Percentiles rank a stretch among this genome's conserved stretches.
phyloP scores from a whole-genome alignment of 2,113 vertebrate species.

The Hirundichthys speculiger region DNA sequence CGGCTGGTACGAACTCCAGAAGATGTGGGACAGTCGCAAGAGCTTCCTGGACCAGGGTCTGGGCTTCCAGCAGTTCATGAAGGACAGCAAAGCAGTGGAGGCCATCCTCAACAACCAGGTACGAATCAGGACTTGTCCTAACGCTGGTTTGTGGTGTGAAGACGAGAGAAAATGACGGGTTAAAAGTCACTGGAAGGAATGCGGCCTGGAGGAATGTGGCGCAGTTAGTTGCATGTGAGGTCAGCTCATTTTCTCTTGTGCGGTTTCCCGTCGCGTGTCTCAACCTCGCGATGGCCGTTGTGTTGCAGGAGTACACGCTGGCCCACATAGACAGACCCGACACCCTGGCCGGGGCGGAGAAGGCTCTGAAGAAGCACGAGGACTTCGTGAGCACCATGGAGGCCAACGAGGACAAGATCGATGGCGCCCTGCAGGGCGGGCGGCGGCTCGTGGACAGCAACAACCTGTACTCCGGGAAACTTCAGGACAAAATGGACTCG shows the following conservation, averaged over 20 bases:
- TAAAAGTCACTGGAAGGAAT: slow-evolving; percentile 14
- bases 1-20: slow-evolving; percentile 88
- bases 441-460: slow-evolving; percentile 83
- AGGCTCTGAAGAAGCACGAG: slow-evolving; percentile 89
- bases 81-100: slow-evolving; percentile 89
- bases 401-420: slow-evolving; percentile 88
- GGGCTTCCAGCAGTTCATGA: slow-evolving; percentile 93
- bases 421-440: slow-evolving; percentile 80
- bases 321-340: slow-evolving; percentile 87
- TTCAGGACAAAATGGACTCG: slow-evolving; percentile 87
- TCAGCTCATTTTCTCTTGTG: too few species aligned
- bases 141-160: neutral
- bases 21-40: slow-evolving; percentile 90
- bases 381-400: slow-evolving; percentile 88
- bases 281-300: neutral
- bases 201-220: slow-evolving; percentile 39
- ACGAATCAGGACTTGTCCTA: neutral
- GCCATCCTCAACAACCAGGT: slow-evolving; percentile 95
- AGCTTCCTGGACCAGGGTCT: slow-evolving; percentile 86
- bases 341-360: slow-evolving; percentile 87
- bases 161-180: neutral
- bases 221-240: slow-evolving; percentile 11
- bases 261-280: too few species aligned
- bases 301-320: slow-evolving; percentile 89
- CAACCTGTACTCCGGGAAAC: slow-evolving; percentile 89